phyloP scores from a whole-genome alignment of 2,113 vertebrate species.

The Oryctolagus cuniculus region mOryCun1.1 NC_091432.1:30802001-30802500 shows the following conservation, averaged over 20 bases:
- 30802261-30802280: background rate
- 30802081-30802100: background rate
- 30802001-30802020: background rate
- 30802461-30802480: background rate
- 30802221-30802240: background rate
- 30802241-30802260: constrained; percentile 33
- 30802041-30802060: background rate
- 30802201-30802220: background rate
- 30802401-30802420: background rate
- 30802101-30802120: background rate
- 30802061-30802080: background rate
- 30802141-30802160: background rate
- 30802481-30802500: constrained; percentile 2
- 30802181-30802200: background rate
- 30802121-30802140: background rate
- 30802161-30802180: background rate
- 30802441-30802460: constrained; percentile 66
- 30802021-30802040: background rate
- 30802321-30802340: constrained; percentile 48
- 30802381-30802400: constrained; percentile 33
- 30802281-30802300: background rate
- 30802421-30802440: background rate
- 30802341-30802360: constrained; percentile 46
- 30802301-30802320: constrained; percentile 66
- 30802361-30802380: constrained; percentile 61